Base-by-base conservation (phyloP, 2,888 invertebrate genomes). In the Limnephilus auricula region DNA sequence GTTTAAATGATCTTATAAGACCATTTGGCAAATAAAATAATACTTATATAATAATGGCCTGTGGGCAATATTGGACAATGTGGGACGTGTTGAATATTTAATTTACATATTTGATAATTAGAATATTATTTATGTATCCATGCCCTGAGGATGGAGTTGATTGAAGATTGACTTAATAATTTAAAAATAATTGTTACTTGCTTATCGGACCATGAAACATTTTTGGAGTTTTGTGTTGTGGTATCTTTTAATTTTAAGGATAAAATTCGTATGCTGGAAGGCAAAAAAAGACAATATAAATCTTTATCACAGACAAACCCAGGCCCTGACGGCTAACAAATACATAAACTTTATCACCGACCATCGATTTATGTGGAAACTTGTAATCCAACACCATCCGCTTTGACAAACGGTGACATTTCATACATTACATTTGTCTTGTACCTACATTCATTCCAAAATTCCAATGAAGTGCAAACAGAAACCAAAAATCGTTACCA, bases 261-360 rank as follows among this genome's bases (percentile, higher is more conserved):
- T 40, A 12, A 40, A 40, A 1, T 40, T 40, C 0, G 12, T 40
- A 40, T n/a, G 40, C 12, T 12, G 12, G 40, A 12, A 40, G 40
- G 10, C 40, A 45, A 50, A 50, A 50, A 50, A 0, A 18, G 3
- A 50, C 65, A 25, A 82, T 18, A 82, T 82, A 82, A 82, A 82
- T 82, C 82, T 34, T 82, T 82, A 34, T 25, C 82, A 34, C 10
- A 82, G 82, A 34, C 82, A 82, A 34, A 25, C 34, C 34, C 82
- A 25, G 6, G 34, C 25, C 32, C 34, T 82, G 32, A 82, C 31
- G 31, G 34, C 82, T 25, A 82, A 34, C 80, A 82, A 82, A 82
- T 34, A 82, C 34, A 82, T 34, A 34, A 82, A 82, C 34, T 82
- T 82, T 82, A 34, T 82, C 82, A 82, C 32, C 18, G 82, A 32